Evolutionary conservation across 2,797 vertebrate species (phyloP).

Genomic region (Catostomus latipinnis): DNA sequence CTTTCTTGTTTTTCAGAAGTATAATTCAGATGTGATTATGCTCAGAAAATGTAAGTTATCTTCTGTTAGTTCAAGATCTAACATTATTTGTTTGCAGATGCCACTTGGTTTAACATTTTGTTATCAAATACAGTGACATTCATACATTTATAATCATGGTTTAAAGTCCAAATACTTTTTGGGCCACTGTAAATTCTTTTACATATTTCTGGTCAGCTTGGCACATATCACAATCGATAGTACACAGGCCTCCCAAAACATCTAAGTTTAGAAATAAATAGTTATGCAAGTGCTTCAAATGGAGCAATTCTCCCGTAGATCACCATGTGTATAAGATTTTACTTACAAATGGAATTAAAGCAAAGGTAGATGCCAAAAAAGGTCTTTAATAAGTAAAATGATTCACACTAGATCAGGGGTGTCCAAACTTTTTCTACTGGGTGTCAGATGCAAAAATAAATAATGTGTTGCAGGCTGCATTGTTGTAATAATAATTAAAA

Average conservation of each 20-base stretch:
- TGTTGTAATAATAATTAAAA: too few relatives aligned
- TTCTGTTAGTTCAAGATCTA: too few relatives aligned
- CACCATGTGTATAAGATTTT: neutral
- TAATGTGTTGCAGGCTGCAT: too few relatives aligned
- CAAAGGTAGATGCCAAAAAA: too few relatives aligned
- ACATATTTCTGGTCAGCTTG: neutral
- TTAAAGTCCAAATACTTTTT: conserved; percentile 1
- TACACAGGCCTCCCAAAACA: neutral
- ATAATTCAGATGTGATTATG: neutral
- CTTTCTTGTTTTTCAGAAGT: too few relatives aligned
- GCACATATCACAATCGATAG: conserved; percentile 6
- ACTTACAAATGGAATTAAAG: neutral
- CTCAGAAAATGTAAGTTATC: neutral
- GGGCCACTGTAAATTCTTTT: neutral
- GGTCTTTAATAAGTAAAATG: neutral
- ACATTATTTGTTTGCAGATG: too few relatives aligned
- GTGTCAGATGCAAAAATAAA: too few relatives aligned
- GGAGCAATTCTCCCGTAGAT: neutral
- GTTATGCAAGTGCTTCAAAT: conserved; percentile 1
- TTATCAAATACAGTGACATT: too few relatives aligned
- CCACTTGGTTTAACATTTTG: too few relatives aligned
- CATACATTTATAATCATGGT: neutral
- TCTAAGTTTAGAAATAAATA: neutral
- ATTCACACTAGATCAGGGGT: conserved; percentile 10
- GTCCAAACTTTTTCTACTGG: too few relatives aligned